Evolutionary conservation across 2,797 vertebrate genomes (phyloP), one percentile per base, ranked within the genome.

Genomic region (Okamejei kenojei): DNA sequence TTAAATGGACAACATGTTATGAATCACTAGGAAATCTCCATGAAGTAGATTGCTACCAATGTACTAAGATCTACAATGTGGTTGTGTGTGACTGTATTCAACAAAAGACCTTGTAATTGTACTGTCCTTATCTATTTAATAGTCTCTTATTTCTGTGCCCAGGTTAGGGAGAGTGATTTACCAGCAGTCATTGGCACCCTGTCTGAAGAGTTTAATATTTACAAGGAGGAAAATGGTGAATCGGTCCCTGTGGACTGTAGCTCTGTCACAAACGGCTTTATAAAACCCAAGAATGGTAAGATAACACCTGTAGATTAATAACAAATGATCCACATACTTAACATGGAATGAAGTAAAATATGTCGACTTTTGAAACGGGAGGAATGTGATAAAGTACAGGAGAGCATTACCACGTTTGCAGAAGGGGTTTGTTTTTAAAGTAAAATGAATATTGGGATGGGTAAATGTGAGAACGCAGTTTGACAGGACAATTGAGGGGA

Each of bases 131-230:
- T 32, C 13, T 6, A 19, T 86, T 35, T 68, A 88, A 88, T 23
- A 21, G 35, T 21, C n/a, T 77, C 0, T 38, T 74, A 74, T 7
- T 21, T 90, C 6, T 84, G 15, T 65, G 58, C 93, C 26, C 94
- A 99, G 99, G 98, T 99, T 84, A 97, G 97, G 93, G 98, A 99
- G 94, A 97, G 97, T 93, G 99, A 99, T 95, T 95, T 99, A 93
- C 96, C 98, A 0, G 96, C 98, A 65, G 98, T 99, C 93, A 95
- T 99, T 94, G 96, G 96, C 94, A 99, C 98, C 0, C 95, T 99
- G 94, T 96, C 97, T 0, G 97, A 97, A 93, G 98, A 99, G 94
- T 98, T 99, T 0, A 97, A 96, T 86, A 99, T 99, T 95, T 99
- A 97, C 96, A 97, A 93, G 90, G 98, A 99, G 95, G 97, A 97